These are phyloP conservation scores for Proisotoma minuta DNA, from an alignment of 2,888 invertebrate genomes.

Conservation along the genomic window DNA sequence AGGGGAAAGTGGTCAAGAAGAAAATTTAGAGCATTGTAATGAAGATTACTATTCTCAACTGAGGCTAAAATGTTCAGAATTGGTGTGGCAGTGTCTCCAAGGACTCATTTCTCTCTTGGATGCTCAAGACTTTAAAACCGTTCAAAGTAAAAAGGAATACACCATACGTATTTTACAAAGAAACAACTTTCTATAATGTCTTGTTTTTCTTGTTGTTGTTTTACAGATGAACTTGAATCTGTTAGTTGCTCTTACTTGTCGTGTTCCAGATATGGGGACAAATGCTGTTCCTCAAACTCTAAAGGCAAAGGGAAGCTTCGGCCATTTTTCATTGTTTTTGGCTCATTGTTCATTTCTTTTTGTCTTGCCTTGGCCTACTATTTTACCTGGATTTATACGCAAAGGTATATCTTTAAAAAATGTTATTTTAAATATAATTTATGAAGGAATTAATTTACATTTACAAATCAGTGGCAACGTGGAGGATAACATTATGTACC, in stretches of 20 bases:
- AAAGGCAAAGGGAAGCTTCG: conserved; percentile 41
- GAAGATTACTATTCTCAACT: conserved; percentile 44
- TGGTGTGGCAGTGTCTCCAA: conserved; percentile 47
- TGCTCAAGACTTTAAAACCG: conserved; percentile 46
- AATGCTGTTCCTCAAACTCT: conserved; percentile 40
- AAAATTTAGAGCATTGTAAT: conserved; percentile 35
- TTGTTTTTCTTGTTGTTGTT: too few species aligned
- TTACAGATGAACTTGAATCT: conserved; percentile 45
- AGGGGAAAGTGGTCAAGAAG: not conserved
- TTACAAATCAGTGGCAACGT: not conserved
- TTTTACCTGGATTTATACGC: conserved; percentile 48
- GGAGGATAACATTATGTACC: conserved; percentile 21
- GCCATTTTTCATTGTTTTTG: conserved; percentile 47
- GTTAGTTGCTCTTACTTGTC: conserved; percentile 47
- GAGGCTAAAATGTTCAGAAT: conserved; percentile 42
- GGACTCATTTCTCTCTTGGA: conserved; percentile 46
- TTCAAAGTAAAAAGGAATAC: conserved; percentile 36
- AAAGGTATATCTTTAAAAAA: conserved; percentile 38
- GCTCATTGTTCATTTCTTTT: conserved; percentile 46
- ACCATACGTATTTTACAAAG: not conserved
- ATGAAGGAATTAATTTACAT: not conserved
- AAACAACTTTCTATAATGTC: not conserved
- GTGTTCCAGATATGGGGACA: conserved; percentile 47
- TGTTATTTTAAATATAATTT: not conserved
- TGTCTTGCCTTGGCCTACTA: conserved; percentile 47